Evolutionary conservation across 2,797 vertebrate genomes (phyloP).

Genomic region (Gambusia yucatana): DNA sequence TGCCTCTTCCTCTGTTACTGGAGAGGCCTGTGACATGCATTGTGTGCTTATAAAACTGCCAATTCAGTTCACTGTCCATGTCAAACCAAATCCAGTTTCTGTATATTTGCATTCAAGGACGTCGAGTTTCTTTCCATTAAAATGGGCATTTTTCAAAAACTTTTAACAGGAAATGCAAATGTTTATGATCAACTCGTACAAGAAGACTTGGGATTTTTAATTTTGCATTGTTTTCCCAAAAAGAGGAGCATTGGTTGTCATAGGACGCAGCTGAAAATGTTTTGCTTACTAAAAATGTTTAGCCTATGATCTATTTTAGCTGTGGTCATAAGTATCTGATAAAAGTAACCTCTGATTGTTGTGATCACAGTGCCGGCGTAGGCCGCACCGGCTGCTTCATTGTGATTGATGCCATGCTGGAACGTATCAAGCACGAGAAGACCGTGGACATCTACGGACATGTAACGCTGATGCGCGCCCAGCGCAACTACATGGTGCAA

Average conservation of each 20-base stretch:
- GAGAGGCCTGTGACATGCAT: neutral
- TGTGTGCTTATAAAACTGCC: neutral
- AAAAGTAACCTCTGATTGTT: constrained; percentile 11
- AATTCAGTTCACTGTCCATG: neutral
- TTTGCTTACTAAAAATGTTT: no score
- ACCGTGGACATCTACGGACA: constrained; percentile 99
- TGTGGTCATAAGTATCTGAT: neutral
- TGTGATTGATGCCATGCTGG: constrained; percentile 99
- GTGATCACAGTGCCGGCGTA: constrained; percentile 88
- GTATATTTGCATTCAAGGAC: neutral
- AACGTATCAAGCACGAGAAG: constrained; percentile 99
- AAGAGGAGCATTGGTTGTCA: neutral
- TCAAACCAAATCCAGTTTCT: neutral
- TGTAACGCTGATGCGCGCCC: constrained; percentile 98
- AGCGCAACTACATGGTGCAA: constrained; percentile 99
- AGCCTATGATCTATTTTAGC: no score
- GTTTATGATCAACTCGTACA: neutral
- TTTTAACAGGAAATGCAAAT: neutral
- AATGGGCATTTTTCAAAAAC: neutral
- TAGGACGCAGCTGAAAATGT: neutral
- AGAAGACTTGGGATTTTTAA: neutral
- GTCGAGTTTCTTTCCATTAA: neutral
- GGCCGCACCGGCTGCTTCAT: constrained; percentile 99
- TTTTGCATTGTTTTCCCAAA: neutral
- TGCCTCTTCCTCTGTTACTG: constrained; percentile 13